A percentile compares a stretch with the other conserved stretches of the same genome.
These are phyloP conservation scores for Idaea dimidiata DNA, from an alignment of 2,888 invertebrate genomes.

Conservation along the genomic window DNA sequence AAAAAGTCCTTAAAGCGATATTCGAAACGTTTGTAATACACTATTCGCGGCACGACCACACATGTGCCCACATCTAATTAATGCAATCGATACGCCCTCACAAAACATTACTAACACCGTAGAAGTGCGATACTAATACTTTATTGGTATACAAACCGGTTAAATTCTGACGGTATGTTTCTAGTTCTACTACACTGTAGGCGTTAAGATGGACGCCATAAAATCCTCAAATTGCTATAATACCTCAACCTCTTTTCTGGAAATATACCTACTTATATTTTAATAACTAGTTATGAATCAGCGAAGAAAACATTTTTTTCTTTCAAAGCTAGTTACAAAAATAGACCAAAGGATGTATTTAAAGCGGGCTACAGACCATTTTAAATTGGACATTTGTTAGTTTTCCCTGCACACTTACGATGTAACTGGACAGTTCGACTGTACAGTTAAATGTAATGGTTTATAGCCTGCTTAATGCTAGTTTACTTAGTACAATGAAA, in stretches of 20 bases:
- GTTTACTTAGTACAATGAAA: no score
- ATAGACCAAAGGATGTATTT: no score
- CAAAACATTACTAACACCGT: conserved; percentile 66
- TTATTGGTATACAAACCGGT: conserved; percentile 57
- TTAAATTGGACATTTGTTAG: no score
- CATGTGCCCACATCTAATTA: conserved; percentile 76
- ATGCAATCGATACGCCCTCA: conserved; percentile 75
- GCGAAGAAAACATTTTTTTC: no score
- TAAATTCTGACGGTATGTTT: conserved; percentile 38
- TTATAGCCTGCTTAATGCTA: no score
- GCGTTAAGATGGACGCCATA: background rate
- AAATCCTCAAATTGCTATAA: background rate
- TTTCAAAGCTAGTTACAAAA: no score
- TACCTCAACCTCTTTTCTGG: background rate
- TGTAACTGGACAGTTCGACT: no score
- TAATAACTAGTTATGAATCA: no score
- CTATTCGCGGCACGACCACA: conserved; percentile 68
- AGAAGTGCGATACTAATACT: conserved; percentile 40
- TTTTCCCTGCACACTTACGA: no score
- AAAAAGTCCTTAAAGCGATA: conserved; percentile 60
- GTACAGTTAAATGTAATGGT: no score
- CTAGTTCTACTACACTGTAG: background rate
- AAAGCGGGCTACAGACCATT: no score
- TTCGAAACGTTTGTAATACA: conserved; percentile 57
- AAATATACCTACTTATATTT: background rate